Evolutionary conservation across 1,140 invertebrate species (phyloP).

Genomic region (Nebria ingens): DNA sequence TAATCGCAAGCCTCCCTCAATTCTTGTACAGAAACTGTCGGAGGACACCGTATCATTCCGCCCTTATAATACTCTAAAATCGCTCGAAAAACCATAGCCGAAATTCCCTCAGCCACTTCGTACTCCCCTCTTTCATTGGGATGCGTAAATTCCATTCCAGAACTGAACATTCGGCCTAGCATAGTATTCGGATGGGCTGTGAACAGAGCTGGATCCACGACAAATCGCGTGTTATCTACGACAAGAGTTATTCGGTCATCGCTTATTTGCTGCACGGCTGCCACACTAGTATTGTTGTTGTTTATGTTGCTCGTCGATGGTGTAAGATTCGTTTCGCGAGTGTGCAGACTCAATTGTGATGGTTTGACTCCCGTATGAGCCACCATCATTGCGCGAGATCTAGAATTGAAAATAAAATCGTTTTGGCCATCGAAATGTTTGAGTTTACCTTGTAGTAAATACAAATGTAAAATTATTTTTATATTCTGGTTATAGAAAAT

Average conservation of each 20-base stretch:
- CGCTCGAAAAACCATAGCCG: constrained; percentile 87
- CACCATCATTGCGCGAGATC: constrained; percentile 29
- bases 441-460: not conserved
- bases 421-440: constrained; percentile 22
- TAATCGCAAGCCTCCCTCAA: constrained; percentile 98
- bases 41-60: constrained; percentile 79
- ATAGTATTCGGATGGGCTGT: constrained; percentile 87
- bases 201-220: constrained; percentile 84
- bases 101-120: constrained; percentile 97
- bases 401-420: constrained; percentile 32
- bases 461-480: too few species aligned
- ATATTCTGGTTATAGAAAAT: too few species aligned
- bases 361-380: constrained; percentile 24
- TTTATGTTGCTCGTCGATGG: constrained; percentile 25
- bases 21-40: constrained; percentile 81
- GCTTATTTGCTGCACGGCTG: constrained; percentile 35
- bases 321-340: constrained; percentile 32
- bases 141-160: constrained; percentile 84
- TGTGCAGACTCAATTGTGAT: constrained; percentile 31
- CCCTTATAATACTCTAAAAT: constrained; percentile 94
- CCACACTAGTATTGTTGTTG: constrained; percentile 23
- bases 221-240: constrained; percentile 85
- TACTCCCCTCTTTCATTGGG: constrained; percentile 94
- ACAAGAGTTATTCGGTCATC: constrained; percentile 81
- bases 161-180: constrained; percentile 94